Conservation (phyloP, 1,140 invertebrate species). For the Probaryconus sp. region DNA sequence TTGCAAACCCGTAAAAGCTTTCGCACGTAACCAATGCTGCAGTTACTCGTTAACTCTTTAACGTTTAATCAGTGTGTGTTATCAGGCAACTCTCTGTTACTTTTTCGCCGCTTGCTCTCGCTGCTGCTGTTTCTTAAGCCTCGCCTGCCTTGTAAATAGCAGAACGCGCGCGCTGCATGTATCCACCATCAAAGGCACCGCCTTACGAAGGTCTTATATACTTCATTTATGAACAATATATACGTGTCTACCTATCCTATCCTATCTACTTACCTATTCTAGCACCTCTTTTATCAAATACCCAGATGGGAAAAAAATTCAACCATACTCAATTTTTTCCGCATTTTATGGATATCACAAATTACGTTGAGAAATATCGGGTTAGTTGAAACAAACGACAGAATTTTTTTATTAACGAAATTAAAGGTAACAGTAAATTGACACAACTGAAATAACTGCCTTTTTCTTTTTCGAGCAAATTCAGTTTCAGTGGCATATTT, state of each 20-base stretch:
- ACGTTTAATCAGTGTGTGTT: conserved; percentile 66
- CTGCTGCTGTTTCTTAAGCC: conserved; percentile 14
- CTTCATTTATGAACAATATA: conserved; percentile 76
- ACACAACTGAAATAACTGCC: too few species aligned
- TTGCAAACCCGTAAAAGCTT: conserved; percentile 6
- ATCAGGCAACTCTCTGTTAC: conserved; percentile 43
- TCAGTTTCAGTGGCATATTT: too few species aligned
- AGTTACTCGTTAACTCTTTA: conserved; percentile 63
- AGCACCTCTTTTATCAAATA: conserved; percentile 59
- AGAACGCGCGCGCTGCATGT: conserved; percentile 66
- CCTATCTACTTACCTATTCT: conserved; percentile 64
- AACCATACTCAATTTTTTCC: conserved; percentile 2
- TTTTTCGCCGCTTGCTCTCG: not conserved
- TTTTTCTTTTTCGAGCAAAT: too few species aligned
- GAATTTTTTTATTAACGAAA: too few species aligned
- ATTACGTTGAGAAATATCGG: too few species aligned
- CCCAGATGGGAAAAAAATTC: conserved; percentile 1
- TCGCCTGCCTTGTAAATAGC: conserved; percentile 65
- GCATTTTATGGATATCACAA: not conserved
- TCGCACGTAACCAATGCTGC: conserved; percentile 52
- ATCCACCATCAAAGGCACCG: conserved; percentile 73
- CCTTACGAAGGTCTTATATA: conserved; percentile 70
- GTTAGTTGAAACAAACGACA: too few species aligned
- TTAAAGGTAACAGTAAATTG: too few species aligned
- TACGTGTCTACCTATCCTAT: conserved; percentile 50